These are phyloP conservation scores for Euglossa dilemma DNA, from an alignment of 1,140 invertebrate genomes.

Conservation along the genomic window DNA sequence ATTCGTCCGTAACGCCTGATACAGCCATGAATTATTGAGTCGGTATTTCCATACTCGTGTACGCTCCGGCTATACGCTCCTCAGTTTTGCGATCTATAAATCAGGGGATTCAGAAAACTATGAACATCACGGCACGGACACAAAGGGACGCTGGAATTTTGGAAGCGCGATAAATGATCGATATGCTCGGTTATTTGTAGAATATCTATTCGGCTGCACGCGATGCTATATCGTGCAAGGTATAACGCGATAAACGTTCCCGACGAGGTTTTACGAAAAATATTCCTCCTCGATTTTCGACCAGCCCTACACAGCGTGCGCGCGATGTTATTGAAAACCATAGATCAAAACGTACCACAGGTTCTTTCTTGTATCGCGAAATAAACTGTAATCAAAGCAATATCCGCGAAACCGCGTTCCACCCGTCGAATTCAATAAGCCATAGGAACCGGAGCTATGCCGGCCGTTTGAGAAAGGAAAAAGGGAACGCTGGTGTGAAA, in stretches of 20 bases:
- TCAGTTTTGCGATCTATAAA: neutral
- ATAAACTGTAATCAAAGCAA: slow-evolving; percentile 29
- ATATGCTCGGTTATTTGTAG: no score
- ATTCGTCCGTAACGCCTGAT: neutral
- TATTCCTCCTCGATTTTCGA: neutral
- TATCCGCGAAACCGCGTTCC: neutral
- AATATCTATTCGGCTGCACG: neutral
- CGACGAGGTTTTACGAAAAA: neutral
- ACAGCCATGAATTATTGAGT: neutral
- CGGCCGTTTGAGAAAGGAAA: neutral
- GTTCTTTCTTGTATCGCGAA: neutral
- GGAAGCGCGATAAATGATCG: neutral
- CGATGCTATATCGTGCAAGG: neutral
- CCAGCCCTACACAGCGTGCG: neutral
- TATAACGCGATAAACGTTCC: neutral
- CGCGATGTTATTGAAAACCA: neutral
- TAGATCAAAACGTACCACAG: neutral
- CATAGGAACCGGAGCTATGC: slow-evolving; percentile 14
- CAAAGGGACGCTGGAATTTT: neutral
- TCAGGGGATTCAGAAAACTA: neutral
- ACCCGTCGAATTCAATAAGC: slow-evolving; percentile 20
- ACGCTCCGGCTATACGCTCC: neutral
- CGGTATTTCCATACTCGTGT: neutral
- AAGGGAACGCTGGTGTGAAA: slow-evolving; percentile 1
- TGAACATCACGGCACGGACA: neutral